phyloP scores from a whole-genome alignment of 2,888 invertebrate genomes.

The Caenorhabditis auriculariae region DNA sequence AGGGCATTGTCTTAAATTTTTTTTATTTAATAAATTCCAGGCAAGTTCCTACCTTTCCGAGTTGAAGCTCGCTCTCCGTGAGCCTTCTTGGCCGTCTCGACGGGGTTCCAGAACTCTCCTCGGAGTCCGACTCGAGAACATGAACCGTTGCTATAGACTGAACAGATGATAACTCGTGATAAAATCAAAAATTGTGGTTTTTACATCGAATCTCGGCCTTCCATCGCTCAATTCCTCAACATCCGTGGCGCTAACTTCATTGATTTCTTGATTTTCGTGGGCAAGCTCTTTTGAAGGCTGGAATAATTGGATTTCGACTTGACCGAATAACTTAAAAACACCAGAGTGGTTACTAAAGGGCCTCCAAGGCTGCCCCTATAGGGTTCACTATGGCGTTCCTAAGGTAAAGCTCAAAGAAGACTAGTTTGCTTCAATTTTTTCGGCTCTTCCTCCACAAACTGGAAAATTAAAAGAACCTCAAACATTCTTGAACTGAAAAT shows the following conservation, averaged over 20 bases:
- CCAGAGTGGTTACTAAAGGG: too few species aligned
- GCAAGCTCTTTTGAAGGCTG: neutral
- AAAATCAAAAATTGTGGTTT: neutral
- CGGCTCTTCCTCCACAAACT: too few species aligned
- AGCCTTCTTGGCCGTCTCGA: conserved; percentile 38
- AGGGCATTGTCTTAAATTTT: conserved; percentile 73
- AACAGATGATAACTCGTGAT: conserved; percentile 1
- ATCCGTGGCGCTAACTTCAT: neutral
- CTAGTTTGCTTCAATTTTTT: too few species aligned
- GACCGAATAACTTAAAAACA: too few species aligned
- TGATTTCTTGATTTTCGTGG: neutral
- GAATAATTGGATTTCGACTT: too few species aligned
- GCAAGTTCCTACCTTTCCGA: conserved; percentile 50
- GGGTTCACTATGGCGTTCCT: too few species aligned
- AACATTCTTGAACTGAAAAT: too few species aligned
- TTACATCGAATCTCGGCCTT: conserved; percentile 11
- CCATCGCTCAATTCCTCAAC: conserved; percentile 2
- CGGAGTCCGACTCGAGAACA: conserved; percentile 31
- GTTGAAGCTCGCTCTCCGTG: conserved; percentile 57
- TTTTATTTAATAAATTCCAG: neutral
- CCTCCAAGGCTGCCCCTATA: too few species aligned
- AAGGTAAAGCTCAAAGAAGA: too few species aligned
- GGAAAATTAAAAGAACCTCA: too few species aligned
- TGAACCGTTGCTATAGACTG: conserved; percentile 38
- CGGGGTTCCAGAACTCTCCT: conserved; percentile 13